Conservation (phyloP, 2,797 vertebrate genomes). For the Falco concolor region DNA sequence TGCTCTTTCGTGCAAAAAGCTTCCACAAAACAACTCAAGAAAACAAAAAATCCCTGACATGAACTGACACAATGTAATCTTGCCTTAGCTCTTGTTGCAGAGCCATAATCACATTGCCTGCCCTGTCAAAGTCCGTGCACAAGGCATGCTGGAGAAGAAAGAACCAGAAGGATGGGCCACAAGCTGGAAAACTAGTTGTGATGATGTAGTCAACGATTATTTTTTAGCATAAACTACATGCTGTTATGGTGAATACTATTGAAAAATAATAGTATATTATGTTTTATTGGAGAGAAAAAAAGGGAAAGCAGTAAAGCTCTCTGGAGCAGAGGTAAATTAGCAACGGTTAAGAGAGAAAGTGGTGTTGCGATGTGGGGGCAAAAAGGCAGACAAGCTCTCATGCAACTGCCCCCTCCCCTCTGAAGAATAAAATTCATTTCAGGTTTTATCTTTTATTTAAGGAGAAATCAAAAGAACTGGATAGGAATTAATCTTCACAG, state of each 20-base stretch:
- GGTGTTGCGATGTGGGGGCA: background rate
- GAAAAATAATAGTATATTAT: background rate
- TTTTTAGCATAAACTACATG: background rate
- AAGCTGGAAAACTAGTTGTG: background rate
- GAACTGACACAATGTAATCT: background rate
- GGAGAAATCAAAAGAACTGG: slow-evolving; percentile 66
- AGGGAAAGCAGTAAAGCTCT: background rate
- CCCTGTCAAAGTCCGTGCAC: background rate
- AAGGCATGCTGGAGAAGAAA: background rate
- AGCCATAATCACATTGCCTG: background rate
- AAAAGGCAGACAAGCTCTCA: background rate
- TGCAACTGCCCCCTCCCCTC: slow-evolving; percentile 15
- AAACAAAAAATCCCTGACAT: background rate
- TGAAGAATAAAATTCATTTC: slow-evolving; percentile 55
- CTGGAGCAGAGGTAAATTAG: background rate
- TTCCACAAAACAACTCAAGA: background rate
- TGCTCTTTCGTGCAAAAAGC: background rate
- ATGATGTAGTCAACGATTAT: background rate
- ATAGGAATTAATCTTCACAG: slow-evolving; percentile 73
- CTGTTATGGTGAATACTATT: background rate
- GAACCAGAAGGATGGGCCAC: background rate
- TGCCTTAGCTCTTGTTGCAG: slow-evolving; percentile 1
- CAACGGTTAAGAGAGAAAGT: background rate
- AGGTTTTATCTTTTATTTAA: slow-evolving; percentile 72
- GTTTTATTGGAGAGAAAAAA: background rate